Base-by-base conservation (phyloP, 2,797 vertebrate genomes). In the Taenioides sp. region DNA sequence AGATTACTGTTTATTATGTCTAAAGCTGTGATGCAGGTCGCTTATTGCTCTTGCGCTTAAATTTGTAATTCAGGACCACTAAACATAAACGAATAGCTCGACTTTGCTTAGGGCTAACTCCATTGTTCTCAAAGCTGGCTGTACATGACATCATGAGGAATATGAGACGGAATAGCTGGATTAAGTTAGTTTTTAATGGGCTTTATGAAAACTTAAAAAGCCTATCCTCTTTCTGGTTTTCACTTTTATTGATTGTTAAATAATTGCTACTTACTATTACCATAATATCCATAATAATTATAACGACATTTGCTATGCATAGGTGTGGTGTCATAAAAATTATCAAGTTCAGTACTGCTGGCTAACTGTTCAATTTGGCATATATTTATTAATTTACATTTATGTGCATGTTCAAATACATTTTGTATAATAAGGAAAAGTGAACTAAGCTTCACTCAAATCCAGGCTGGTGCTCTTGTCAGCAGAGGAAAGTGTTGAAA, bases 11-110 rank as follows among this genome's bases (percentile, higher is more conserved):
- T 20, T 54, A 17, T 65, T 40, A 40, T 50, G 43, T 3, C 31
- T 25, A 50, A 67, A 84, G 87, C 62, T 72, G 81, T 88, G 83
- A 88, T 83, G 87, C 50, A 87, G 72, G n/a, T 18, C 4, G 23
- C 67, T 65, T 2, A 61, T 37, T 62, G 59, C 28, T 74, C 65
- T 74, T 80, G 75, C 76, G 37, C 70, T 72, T 72, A 62, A 47
- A 63, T 76, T 60, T n/a, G 23, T 73, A 66, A 79, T 77, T 84
- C 82, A 86, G 79, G 80, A 84, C 83, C 83, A 85, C 72, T 63
- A 70, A 11, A 77, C 74, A 72, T 7, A 63, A 63, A 43, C 20
- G 18, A 43, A 22, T 14, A 23, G 7, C 31, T 20, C 10, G 5
- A 52, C 37, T 49, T 70, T 78, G 74, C 59, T 74, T 40, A 59